Evolutionary conservation across 2,113 vertebrate genomes (phyloP).

Genomic region (Tychaedon coryphoeus): DNA sequence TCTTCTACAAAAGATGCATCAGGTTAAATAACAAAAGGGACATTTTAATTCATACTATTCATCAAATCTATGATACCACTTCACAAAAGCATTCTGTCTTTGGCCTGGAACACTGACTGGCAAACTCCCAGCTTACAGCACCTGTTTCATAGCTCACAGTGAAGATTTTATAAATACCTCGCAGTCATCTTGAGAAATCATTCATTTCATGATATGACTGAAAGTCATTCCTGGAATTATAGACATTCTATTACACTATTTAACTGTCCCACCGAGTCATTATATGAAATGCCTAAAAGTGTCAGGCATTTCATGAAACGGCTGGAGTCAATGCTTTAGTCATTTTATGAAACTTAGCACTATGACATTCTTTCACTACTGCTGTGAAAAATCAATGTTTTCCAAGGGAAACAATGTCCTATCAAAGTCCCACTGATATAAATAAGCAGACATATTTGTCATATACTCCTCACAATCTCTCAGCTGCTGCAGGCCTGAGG

Average conservation of each 20-base stretch:
- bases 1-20: not conserved
- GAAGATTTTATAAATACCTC: conserved; percentile 39
- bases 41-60: not conserved
- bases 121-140: conserved; percentile 18
- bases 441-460: conserved; percentile 8
- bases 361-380: not conserved
- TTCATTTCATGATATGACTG: conserved; percentile 16
- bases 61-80: not conserved
- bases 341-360: not conserved
- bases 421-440: not conserved
- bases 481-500: not conserved
- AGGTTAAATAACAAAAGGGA: not conserved
- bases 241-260: conserved; percentile 21
- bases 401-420: not conserved
- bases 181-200: conserved; percentile 22
- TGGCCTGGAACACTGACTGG: conserved; percentile 11
- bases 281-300: not conserved
- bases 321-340: not conserved
- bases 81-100: not conserved
- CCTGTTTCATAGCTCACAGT: conserved; percentile 15
- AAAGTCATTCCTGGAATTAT: conserved; percentile 16
- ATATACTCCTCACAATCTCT: not conserved
- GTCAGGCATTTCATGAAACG: conserved; percentile 9
- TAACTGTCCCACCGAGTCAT: conserved; percentile 1
- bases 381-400: conserved; percentile 20